Conservation (phyloP, 2,888 invertebrate genomes). For the Hartigia nigra region DNA sequence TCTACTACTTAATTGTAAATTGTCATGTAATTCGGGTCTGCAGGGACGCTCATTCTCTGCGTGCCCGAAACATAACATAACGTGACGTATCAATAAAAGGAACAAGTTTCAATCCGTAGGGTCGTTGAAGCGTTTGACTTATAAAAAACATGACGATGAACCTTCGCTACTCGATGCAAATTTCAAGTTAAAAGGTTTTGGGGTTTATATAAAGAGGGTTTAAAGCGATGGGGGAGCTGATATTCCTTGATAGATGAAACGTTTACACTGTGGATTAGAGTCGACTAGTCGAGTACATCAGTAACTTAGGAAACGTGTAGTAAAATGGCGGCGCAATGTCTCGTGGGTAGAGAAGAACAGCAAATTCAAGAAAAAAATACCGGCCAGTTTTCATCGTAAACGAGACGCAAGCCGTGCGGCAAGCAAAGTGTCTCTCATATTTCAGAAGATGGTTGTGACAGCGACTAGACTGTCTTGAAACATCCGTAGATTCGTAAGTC, state of each 20-base stretch:
- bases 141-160: neutral
- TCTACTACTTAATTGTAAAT: constrained; percentile 35
- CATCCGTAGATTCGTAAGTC: constrained; percentile 39
- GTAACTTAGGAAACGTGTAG: neutral
- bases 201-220: neutral
- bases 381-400: constrained; percentile 6
- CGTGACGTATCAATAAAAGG: neutral
- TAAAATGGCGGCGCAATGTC: neutral
- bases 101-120: neutral
- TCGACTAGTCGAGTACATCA: neutral
- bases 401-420: neutral
- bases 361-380: constrained; percentile 16
- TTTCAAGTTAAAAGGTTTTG: neutral
- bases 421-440: constrained; percentile 42
- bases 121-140: neutral
- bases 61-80: neutral
- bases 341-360: neutral
- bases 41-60: neutral
- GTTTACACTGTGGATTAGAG: neutral
- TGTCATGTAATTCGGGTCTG: constrained; percentile 32
- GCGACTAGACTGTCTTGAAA: constrained; percentile 37
- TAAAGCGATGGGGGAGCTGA: neutral
- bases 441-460: constrained; percentile 44
- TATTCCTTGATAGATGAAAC: neutral
- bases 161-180: neutral